Conservation (phyloP, 2,797 vertebrate genomes). For the Lacerta bilineata region DNA sequence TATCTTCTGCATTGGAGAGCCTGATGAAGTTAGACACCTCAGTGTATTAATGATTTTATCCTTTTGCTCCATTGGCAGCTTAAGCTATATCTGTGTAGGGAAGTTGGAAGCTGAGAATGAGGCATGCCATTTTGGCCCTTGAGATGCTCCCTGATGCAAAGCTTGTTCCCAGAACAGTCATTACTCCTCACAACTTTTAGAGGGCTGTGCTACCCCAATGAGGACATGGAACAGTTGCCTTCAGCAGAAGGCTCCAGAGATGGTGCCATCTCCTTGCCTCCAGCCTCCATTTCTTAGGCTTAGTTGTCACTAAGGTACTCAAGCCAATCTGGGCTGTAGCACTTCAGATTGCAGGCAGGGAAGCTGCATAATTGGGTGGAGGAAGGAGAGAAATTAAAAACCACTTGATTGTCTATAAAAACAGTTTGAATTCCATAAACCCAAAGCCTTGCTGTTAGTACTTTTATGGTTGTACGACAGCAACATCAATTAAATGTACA, state of each 20-base stretch:
- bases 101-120: not conserved
- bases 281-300: not conserved
- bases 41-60: not conserved
- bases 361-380: constrained; percentile 20
- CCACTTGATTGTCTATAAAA: too few species aligned
- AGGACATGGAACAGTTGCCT: not conserved
- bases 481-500: not conserved
- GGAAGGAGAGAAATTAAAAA: too few species aligned
- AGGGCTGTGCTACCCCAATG: not conserved
- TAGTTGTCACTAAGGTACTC: not conserved
- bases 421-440: too few species aligned
- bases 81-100: not conserved
- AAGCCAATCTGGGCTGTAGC: too few species aligned
- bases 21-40: not conserved
- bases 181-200: not conserved
- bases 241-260: too few species aligned
- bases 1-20: not conserved
- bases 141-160: not conserved
- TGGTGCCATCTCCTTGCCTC: not conserved
- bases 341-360: too few species aligned
- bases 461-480: not conserved
- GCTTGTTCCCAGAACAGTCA: not conserved
- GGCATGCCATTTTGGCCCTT: not conserved
- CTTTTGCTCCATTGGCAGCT: not conserved
- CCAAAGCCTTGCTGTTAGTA: not conserved